Base-by-base conservation (phyloP, 2,797 vertebrate species). In the Triplophysa bombifrons region DNA sequence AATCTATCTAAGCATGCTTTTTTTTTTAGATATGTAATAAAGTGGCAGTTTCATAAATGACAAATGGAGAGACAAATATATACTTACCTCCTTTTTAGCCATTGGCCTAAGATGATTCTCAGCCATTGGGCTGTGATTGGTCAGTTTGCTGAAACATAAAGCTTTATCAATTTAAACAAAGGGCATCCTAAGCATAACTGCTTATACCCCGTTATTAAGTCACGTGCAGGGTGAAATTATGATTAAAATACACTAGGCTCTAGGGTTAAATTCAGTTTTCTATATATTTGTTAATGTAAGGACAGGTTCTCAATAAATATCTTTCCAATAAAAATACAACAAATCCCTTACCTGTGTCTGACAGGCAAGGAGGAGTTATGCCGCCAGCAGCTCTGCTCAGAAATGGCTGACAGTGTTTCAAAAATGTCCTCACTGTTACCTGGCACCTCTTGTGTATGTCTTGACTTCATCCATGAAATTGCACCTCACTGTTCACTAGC, bases 71-170 rank as follows among this genome's bases (percentile, higher is more conserved):
- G 66, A 56, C 80, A 74, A 22, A 50, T 27, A 85, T 41, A 51
- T 56, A 88, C 89, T 67, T 84, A 93, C 92, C 92, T 93, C 86
- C 41, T 85, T 84, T 4, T 53, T 20, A 14, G 89, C 90, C 92
- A 94, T 93, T 85, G 70, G 65, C 79, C 44, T 64, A 38, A 78
- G 72, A 83, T 1, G 53, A 78, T 51, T 83, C 10, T 87, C 76
- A 25, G 82, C 80, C 72, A 82, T 67, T 86, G 50, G 10, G 65
- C 11, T 58, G 34, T 46, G 34, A 2, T 53, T 53, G 30, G 9
- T 55, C 38, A 44, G 30, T n/a, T 2, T 73, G 41, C n/a, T 55
- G 14, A 66, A 53, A 67, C 55, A 67, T 38, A 34, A 41, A 53
- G 13, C 4, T 53, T 27, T n/a, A n/a, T 56, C n/a, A 27, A 38